Conservation (phyloP, 1,140 invertebrate species). For the Heliconius congener region DNA sequence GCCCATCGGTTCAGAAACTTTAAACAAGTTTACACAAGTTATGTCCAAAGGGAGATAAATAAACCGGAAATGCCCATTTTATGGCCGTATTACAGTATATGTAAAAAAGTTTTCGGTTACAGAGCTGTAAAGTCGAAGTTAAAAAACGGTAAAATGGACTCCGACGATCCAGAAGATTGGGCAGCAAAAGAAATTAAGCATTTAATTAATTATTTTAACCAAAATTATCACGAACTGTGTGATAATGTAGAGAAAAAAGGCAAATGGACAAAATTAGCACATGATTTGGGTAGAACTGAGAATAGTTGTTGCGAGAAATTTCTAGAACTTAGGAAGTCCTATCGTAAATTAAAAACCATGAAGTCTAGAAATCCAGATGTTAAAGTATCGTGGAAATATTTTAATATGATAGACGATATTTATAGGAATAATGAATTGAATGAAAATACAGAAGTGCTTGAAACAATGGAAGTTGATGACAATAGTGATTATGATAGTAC, state of each 20-base stretch:
- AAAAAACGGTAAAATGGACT: constrained; percentile 58
- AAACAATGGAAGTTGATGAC: constrained; percentile 34
- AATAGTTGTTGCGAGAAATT: constrained; percentile 61
- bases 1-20: constrained; percentile 69
- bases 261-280: constrained; percentile 52
- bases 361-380: constrained; percentile 59
- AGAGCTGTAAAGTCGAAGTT: constrained; percentile 65
- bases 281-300: constrained; percentile 50
- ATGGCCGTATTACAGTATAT: constrained; percentile 71
- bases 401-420: constrained; percentile 64
- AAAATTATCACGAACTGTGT: constrained; percentile 50
- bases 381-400: constrained; percentile 73
- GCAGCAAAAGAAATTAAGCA: constrained; percentile 63
- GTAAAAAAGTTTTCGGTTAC: constrained; percentile 75
- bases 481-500: constrained; percentile 12
- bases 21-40: constrained; percentile 68
- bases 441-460: constrained; percentile 32
- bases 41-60: constrained; percentile 68
- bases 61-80: constrained; percentile 70
- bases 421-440: constrained; percentile 43
- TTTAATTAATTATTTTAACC: constrained; percentile 56
- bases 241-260: constrained; percentile 47
- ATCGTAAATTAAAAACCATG: constrained; percentile 68
- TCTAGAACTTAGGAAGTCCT: constrained; percentile 68
- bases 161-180: constrained; percentile 67